Conservation (phyloP, 2,113 vertebrate genomes). For the Vulpes lagopus region DNA sequence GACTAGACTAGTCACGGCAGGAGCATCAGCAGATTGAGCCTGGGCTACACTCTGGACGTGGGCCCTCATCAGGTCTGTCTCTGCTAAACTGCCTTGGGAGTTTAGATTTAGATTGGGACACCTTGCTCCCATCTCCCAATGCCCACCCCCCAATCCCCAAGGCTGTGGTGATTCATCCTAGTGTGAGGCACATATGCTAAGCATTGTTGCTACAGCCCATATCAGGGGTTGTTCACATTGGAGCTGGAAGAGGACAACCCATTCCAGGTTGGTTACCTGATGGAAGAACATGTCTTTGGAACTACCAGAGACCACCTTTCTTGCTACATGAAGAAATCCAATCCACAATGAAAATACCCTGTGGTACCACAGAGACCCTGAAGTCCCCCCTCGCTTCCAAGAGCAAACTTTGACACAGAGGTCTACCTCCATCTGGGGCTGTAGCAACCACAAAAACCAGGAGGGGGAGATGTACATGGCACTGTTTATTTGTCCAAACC, state of each 20-base stretch:
- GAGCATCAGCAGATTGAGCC: fast-evolving
- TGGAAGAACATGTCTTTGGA: too few relatives aligned
- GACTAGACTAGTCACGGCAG: fast-evolving
- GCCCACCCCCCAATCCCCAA: neutral
- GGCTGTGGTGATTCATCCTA: fast-evolving
- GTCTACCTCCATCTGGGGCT: neutral
- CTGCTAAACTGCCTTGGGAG: neutral
- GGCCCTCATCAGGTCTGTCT: neutral
- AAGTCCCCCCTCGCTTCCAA: neutral
- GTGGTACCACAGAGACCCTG: neutral
- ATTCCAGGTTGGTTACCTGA: neutral
- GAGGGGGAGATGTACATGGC: neutral
- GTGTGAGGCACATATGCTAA: fast-evolving
- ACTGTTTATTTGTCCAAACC: neutral
- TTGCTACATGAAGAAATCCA: neutral
- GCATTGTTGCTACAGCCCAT: neutral
- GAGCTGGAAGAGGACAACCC: neutral
- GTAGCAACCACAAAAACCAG: neutral
- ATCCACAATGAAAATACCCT: neutral
- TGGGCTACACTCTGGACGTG: fast-evolving
- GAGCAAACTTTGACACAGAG: neutral
- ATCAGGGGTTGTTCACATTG: fast-evolving
- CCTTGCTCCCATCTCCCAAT: neutral
- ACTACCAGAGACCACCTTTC: neutral
- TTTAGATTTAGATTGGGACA: neutral